These are phyloP conservation scores for Cheilosia grossa DNA, from an alignment of 2,888 invertebrate genomes.

Conservation along the genomic window DNA sequence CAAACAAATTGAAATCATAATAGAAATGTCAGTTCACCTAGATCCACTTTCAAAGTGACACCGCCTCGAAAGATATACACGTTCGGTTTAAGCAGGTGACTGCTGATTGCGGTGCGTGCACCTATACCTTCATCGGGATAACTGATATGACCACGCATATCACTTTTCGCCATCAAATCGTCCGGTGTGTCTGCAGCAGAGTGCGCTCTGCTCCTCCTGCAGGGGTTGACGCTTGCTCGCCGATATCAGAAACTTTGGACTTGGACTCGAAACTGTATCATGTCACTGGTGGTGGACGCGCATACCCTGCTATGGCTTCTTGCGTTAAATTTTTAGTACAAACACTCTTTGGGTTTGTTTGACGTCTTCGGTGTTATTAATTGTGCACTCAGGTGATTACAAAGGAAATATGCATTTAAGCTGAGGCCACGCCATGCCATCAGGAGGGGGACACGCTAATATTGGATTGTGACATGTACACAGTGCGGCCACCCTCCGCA, in stretches of 20 bases:
- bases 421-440: constrained; percentile 4
- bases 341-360: constrained; percentile 18
- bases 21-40: constrained; percentile 71
- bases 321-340: constrained; percentile 42
- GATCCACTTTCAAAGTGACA: constrained; percentile 71
- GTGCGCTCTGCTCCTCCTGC: constrained; percentile 1
- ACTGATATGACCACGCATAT: constrained; percentile 70
- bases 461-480: constrained; percentile 50
- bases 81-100: constrained; percentile 53
- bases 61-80: constrained; percentile 47
- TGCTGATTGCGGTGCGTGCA: constrained; percentile 61
- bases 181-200: constrained; percentile 45
- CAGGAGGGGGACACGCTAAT: neutral
- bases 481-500: constrained; percentile 17
- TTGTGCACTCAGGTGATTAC: constrained; percentile 70
- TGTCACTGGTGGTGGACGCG: constrained; percentile 38
- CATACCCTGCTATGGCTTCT: constrained; percentile 61
- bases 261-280: constrained; percentile 22
- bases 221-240: neutral
- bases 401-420: constrained; percentile 68
- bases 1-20: constrained; percentile 70
- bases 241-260: constrained; percentile 32
- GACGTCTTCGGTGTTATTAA: constrained; percentile 57
- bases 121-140: constrained; percentile 56
- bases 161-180: constrained; percentile 70